Evolutionary conservation across 2,888 invertebrate species (phyloP).

Genomic region (Agrilus mali): DNA sequence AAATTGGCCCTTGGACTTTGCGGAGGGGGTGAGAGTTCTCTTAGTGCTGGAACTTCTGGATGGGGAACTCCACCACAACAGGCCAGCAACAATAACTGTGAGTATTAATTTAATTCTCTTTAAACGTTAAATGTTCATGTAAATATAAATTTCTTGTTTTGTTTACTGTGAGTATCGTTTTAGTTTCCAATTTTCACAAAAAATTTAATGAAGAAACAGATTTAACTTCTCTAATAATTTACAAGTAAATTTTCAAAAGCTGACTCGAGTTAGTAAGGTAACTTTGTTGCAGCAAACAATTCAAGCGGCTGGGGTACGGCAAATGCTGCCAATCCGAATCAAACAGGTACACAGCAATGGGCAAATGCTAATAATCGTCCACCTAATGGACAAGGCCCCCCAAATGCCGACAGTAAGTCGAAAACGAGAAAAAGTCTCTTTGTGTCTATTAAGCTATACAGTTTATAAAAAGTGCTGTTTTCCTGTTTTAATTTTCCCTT

Average conservation of each 20-base stretch:
- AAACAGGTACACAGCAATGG: conserved; percentile 32
- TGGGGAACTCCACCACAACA: conserved; percentile 68
- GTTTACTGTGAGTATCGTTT: no score
- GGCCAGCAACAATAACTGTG: conserved; percentile 44
- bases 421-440: neutral
- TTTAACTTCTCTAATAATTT: neutral
- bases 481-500: neutral
- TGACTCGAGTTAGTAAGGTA: neutral
- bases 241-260: neutral
- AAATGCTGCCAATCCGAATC: conserved; percentile 31
- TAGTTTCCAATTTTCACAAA: no score
- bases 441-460: no score
- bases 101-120: conserved; percentile 12
- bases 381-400: conserved; percentile 26
- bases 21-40: conserved; percentile 72
- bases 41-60: conserved; percentile 59
- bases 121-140: neutral
- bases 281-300: conserved; percentile 21
- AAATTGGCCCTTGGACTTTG: conserved; percentile 47
- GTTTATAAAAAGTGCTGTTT: no score
- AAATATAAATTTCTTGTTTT: no score
- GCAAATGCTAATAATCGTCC: conserved; percentile 31
- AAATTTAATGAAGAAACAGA: no score
- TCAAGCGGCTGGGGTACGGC: conserved; percentile 41
- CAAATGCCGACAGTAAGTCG: conserved; percentile 21